Percentiles rank a stretch among this genome's conserved stretches.
These are phyloP conservation scores for Taenioides sp. DNA, from an alignment of 2,797 vertebrate genomes.

Conservation along the genomic window DNA sequence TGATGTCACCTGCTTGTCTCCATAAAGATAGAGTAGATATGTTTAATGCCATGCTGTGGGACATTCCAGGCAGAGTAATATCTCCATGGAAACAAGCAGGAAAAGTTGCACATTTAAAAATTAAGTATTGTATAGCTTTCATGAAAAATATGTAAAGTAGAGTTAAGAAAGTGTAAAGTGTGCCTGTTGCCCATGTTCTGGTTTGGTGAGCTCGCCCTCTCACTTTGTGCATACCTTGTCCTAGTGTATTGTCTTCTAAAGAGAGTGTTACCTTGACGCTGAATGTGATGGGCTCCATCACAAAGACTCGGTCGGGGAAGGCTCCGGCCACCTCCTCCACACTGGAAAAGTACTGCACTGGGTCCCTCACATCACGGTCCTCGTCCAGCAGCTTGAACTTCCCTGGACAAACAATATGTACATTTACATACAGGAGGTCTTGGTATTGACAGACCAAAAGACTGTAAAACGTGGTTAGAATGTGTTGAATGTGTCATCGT, in stretches of 20 bases:
- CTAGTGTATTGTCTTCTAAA: not conserved
- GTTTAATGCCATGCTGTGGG: not conserved
- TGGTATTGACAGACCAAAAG: not conserved
- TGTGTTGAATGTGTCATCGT: too few species aligned
- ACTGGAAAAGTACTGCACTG: conserved; percentile 93
- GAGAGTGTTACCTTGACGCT: conserved; percentile 88
- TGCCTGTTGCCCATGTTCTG: not conserved
- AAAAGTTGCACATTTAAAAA: too few species aligned
- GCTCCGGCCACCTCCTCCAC: conserved; percentile 95
- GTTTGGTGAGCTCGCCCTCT: not conserved
- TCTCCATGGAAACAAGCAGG: too few species aligned
- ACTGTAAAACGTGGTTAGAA: too few species aligned
- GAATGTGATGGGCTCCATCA: conserved; percentile 97
- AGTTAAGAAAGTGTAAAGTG: not conserved
- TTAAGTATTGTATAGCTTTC: too few species aligned
- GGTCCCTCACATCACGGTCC: conserved; percentile 92
- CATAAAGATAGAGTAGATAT: not conserved
- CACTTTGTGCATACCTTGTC: not conserved
- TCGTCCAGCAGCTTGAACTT: conserved; percentile 98
- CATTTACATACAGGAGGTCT: not conserved
- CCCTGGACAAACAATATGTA: conserved; percentile 67
- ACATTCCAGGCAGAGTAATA: not conserved
- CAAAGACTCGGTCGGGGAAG: conserved; percentile 94
- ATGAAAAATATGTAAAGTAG: too few species aligned
- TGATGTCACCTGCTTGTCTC: not conserved